A percentile compares a stretch with the other conserved stretches of the same genome.
Conservation (phyloP, 2,113 vertebrate species). For the Potamarius usumacintae region DNA sequence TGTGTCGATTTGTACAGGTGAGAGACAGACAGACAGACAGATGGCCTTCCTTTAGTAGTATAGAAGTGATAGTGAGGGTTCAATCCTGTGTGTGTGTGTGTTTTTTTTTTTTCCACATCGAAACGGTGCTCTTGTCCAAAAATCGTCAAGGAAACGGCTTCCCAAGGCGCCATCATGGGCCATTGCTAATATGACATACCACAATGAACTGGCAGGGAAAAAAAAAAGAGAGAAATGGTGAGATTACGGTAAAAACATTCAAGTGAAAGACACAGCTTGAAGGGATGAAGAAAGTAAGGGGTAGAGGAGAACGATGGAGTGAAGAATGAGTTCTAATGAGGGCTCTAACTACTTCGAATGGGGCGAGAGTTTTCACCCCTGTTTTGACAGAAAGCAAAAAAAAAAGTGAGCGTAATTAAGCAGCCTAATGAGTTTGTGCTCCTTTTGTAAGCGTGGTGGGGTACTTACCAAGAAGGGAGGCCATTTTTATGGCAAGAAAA, state of each 20-base stretch:
- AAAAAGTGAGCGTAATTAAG: conserved; percentile 92
- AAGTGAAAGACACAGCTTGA: conserved; percentile 55
- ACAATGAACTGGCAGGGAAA: background rate
- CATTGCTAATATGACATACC: background rate
- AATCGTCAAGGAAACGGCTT: conserved; percentile 25
- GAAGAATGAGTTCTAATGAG: conserved; percentile 56
- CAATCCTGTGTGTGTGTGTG: background rate
- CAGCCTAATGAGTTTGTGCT: conserved; percentile 94
- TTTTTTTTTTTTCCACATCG: conserved; percentile 27
- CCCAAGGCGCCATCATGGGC: background rate
- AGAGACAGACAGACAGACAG: too few species aligned
- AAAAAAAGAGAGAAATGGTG: background rate
- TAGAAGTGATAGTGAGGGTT: background rate
- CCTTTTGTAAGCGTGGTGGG: conserved; percentile 82
- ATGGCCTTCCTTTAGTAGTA: too few species aligned
- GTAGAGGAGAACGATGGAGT: conserved; percentile 48
- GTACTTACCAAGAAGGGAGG: conserved; percentile 63
- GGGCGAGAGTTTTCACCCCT: conserved; percentile 63
- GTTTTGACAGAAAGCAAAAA: conserved; percentile 71
- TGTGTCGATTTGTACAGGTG: too few species aligned
- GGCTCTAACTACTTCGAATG: conserved; percentile 57
- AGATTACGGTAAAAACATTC: conserved; percentile 52
- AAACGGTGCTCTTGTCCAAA: conserved; percentile 44
- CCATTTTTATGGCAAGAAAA: conserved; percentile 86
- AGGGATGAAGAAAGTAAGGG: conserved; percentile 56